phyloP scores from a whole-genome alignment of 1,140 invertebrate species.

The Drosophila micromelanica region DNA sequence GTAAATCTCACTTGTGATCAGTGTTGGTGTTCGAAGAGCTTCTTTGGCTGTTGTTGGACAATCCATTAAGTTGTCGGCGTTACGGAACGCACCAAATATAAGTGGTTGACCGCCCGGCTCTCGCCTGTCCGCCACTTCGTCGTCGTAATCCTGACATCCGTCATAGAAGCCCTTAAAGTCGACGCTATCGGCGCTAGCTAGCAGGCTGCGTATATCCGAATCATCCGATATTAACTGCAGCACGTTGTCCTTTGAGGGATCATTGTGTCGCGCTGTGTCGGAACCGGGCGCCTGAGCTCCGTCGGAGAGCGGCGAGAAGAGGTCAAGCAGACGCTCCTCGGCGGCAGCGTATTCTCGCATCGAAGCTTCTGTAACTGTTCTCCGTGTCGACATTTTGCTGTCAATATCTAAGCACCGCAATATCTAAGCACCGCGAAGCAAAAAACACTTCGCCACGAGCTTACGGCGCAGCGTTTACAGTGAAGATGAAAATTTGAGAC shows the following conservation, averaged over 20 bases:
- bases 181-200: conserved; percentile 38
- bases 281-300: neutral
- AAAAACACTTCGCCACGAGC: conserved; percentile 9
- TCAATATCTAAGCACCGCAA: conserved; percentile 6
- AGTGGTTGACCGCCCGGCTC: neutral
- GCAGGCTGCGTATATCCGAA: conserved; percentile 57
- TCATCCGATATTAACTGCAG: conserved; percentile 60
- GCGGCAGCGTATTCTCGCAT: conserved; percentile 39
- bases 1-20: conserved; percentile 6
- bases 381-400: conserved; percentile 50
- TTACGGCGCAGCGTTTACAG: conserved; percentile 8
- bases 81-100: conserved; percentile 41
- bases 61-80: neutral
- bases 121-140: neutral
- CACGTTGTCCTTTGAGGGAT: conserved; percentile 61
- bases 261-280: neutral
- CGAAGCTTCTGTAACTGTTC: conserved; percentile 26
- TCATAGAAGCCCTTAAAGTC: conserved; percentile 58
- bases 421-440: conserved; percentile 7
- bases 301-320: conserved; percentile 48
- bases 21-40: neutral
- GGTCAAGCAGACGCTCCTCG: conserved; percentile 61
- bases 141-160: neutral
- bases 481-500: conserved; percentile 12
- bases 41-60: neutral